Conservation (phyloP, 2,797 vertebrate genomes). For the Rallus crepitans region DNA sequence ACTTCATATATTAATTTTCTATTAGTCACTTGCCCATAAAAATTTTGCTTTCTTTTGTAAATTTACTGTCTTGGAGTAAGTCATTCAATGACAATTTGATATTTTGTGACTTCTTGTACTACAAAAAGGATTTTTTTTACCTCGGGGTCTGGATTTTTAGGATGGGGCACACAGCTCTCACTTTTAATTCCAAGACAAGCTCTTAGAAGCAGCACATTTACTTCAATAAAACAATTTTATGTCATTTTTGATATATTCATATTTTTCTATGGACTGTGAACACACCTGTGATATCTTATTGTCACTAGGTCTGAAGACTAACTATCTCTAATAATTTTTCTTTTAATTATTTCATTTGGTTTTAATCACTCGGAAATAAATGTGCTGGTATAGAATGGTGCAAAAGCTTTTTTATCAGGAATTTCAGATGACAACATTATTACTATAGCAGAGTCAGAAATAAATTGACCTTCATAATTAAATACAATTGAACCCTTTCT, state of each 20-base stretch:
- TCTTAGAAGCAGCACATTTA: background rate
- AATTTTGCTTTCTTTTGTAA: background rate
- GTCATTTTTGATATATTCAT: background rate
- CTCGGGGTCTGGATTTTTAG: background rate
- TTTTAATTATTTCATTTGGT: rapidly evolving
- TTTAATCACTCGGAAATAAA: background rate
- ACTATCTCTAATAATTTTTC: background rate
- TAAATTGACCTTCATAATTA: background rate
- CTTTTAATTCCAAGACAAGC: background rate
- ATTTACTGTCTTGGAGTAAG: background rate
- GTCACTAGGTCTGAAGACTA: background rate
- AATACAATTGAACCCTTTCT: background rate
- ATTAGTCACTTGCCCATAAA: background rate
- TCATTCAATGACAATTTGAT: background rate
- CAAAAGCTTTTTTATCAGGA: background rate
- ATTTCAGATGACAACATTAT: background rate
- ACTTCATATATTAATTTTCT: background rate
- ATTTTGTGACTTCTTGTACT: background rate
- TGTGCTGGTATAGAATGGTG: background rate
- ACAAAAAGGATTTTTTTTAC: background rate
- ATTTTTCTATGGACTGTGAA: background rate
- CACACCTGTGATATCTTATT: background rate
- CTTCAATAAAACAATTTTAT: background rate
- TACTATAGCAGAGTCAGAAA: background rate
- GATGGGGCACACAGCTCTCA: background rate